Evolutionary conservation across 1,140 invertebrate species (phyloP).

Genomic region (Diachasma alloeum): DNA sequence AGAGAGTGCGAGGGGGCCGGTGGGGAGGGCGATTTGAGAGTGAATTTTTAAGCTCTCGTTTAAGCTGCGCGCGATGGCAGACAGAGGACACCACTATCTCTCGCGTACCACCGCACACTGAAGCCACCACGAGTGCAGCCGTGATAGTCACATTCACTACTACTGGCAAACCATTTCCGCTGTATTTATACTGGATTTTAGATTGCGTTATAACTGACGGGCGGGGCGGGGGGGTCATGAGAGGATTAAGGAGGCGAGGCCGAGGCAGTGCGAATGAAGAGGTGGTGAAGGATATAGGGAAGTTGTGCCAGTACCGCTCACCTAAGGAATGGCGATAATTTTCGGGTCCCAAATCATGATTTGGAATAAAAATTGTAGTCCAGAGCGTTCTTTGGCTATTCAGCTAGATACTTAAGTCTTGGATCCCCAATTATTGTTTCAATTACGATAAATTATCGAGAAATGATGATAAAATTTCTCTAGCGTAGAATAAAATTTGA

Average conservation of each 20-base stretch:
- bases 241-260: conserved; percentile 43
- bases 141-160: not conserved
- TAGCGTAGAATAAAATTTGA: too few relatives aligned
- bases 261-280: not conserved
- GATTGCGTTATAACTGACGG: not conserved
- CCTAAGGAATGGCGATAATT: too few relatives aligned
- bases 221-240: conserved; percentile 40
- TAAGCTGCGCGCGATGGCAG: conserved; percentile 33
- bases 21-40: conserved; percentile 21
- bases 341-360: too few relatives aligned
- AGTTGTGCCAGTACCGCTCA: too few relatives aligned
- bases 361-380: too few relatives aligned
- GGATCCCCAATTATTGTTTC: too few relatives aligned
- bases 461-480: too few relatives aligned
- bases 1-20: not conserved
- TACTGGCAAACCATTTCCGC: not conserved
- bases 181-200: not conserved
- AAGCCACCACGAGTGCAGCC: not conserved
- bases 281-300: too few relatives aligned
- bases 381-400: too few relatives aligned
- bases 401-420: too few relatives aligned
- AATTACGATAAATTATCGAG: too few relatives aligned
- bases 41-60: conserved; percentile 62
- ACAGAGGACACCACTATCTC: conserved; percentile 40
- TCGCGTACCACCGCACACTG: conserved; percentile 20